Base-by-base conservation (phyloP, 2,797 vertebrate species). In the Serranus cabrilla region DNA sequence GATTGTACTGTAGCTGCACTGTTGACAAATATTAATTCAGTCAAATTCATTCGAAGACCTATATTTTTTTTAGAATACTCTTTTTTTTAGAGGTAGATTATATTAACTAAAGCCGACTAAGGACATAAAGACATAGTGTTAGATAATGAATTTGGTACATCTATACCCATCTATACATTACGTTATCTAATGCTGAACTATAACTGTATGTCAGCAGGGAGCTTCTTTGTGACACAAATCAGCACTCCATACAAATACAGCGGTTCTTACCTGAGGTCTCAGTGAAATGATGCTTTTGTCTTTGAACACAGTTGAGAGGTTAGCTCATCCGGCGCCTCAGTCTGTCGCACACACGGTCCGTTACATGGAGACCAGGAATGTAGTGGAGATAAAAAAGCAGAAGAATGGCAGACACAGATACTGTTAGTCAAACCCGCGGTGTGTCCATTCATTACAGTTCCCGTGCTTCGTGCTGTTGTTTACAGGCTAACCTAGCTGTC, bases 301-400 rank as follows among this genome's bases (percentile, higher is more conserved):
- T 76, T n/a, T 72, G 62, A 10, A 23, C 64, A 66, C 64, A 83
- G 78, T n/a, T 63, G 74, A 84, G 63, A 67, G 72, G 89, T 87
- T 92, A 88, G 89, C 91, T 92, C 87, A 84, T 71, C 27, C 51
- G 75, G 82, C 78, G 84, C 69, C 65, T 82, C 82, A 31, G 74
- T 56, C 4, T 45, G 51, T 17, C 63, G 72, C 66, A 42, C 64
- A 83, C 52, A 80, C 76, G 82, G 75, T 56, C 37, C 56, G 14
- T 54, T 21, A 18, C 54, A 11, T 58, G 34, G 70, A 57, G 45
- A 56, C 47, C 6, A 16, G 60, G 40, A 57, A 42, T 45, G 52
- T 0, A 31, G 40, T 8, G 56, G 43, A 6, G 17, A 62, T 2
- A 42, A 20, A 46, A n/a, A 10, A 37, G 56, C 11, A 12, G 23